A percentile compares a stretch with the other conserved stretches of the same genome.
Evolutionary conservation across 2,797 vertebrate species (phyloP).

Genomic region (Leptoclinus maculatus): DNA sequence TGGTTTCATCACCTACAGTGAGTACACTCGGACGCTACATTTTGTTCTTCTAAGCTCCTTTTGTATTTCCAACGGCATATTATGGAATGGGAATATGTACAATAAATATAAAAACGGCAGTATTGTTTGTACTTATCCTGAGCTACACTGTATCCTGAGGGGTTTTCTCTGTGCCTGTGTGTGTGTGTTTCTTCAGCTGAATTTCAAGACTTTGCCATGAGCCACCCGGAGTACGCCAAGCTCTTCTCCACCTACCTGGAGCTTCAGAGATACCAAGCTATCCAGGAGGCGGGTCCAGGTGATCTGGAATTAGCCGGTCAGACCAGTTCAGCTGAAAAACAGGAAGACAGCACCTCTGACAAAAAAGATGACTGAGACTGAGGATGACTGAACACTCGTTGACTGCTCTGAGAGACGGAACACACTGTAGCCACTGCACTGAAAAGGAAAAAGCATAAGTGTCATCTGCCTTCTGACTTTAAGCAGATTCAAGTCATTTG

Average conservation of each 20-base stretch:
- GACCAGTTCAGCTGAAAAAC: conserved; percentile 57
- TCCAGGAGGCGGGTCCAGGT: conserved; percentile 74
- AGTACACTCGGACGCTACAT: conserved; percentile 60
- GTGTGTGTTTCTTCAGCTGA: conserved; percentile 81
- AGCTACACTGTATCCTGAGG: background rate
- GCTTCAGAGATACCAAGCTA: conserved; percentile 91
- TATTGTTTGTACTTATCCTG: background rate
- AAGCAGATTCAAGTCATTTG: conserved; percentile 36
- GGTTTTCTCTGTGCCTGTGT: background rate
- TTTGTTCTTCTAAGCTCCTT: background rate
- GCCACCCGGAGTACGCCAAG: conserved; percentile 94
- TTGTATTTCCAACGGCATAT: background rate
- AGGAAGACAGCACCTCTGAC: conserved; percentile 87
- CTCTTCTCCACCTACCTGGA: conserved; percentile 97
- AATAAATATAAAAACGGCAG: background rate
- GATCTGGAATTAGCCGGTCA: conserved; percentile 67
- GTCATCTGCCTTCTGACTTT: conserved; percentile 5
- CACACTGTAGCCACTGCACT: conserved; percentile 24
- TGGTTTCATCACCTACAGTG: conserved; percentile 90
- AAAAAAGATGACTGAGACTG: conserved; percentile 93
- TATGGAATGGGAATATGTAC: background rate
- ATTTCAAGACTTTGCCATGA: conserved; percentile 90
- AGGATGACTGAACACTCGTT: background rate
- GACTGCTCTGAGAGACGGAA: conserved; percentile 16
- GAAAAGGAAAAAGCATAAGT: conserved; percentile 13